Conservation (phyloP, 92 coral and sea anemone species). For the Phenganax subtilis region DNA sequence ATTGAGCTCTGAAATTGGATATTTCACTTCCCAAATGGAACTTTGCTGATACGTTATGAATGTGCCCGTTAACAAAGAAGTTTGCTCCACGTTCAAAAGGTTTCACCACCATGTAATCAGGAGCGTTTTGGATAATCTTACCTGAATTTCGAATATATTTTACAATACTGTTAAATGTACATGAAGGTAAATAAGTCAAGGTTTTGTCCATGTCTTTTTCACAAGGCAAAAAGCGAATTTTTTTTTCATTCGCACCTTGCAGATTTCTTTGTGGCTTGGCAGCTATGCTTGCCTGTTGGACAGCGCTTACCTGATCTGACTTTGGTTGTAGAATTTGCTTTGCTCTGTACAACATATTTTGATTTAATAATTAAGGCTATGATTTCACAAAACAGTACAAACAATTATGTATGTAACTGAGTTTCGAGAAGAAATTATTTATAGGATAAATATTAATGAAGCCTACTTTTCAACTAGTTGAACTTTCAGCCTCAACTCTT, state of each 20-base stretch:
- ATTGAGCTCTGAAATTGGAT: too few species aligned
- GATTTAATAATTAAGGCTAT: neutral
- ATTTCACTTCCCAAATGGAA: too few species aligned
- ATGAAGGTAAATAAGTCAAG: too few species aligned
- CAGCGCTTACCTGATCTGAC: neutral
- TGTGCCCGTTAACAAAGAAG: too few species aligned
- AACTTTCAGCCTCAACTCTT: slow-evolving; percentile 44
- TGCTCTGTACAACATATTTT: neutral
- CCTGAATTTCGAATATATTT: slow-evolving; percentile 44
- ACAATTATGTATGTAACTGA: too few species aligned
- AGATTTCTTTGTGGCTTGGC: slow-evolving; percentile 7
- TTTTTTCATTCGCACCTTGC: slow-evolving; percentile 30
- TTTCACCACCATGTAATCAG: slow-evolving; percentile 38
- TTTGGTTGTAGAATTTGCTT: slow-evolving; percentile 32
- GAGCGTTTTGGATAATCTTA: slow-evolving; percentile 24
- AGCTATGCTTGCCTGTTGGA: neutral
- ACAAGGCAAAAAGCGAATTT: slow-evolving; percentile 36
- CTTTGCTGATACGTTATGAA: too few species aligned
- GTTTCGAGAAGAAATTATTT: neutral
- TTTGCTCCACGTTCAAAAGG: too few species aligned
- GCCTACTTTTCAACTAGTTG: slow-evolving; percentile 45
- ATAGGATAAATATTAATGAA: neutral
- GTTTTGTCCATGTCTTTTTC: slow-evolving; percentile 4
- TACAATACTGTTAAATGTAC: neutral
- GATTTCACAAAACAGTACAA: neutral